phyloP scores from a whole-genome alignment of 2,888 invertebrate species.

The Spisula subtruncata region DNA sequence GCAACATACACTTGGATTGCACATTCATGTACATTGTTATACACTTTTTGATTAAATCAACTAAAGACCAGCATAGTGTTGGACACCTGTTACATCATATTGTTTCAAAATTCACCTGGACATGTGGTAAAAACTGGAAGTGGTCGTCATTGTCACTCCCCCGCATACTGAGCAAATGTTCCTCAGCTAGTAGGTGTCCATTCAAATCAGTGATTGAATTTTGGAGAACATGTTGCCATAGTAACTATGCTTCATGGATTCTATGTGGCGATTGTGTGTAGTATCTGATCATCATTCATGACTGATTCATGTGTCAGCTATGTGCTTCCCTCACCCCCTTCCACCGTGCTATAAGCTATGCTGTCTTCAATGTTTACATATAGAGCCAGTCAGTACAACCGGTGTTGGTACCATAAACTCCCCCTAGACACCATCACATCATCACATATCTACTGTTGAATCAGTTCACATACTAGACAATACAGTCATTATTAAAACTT shows the following conservation, averaged over 20 bases:
- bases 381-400: neutral
- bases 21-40: neutral
- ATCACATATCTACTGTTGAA: neutral
- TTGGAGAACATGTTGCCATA: neutral
- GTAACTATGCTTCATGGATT: neutral
- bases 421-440: neutral
- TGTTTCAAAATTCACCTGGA: neutral
- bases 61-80: neutral
- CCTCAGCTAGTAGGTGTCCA: neutral
- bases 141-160: neutral
- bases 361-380: neutral
- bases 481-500: slow-evolving; percentile 15
- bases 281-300: too few relatives aligned
- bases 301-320: neutral
- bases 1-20: neutral
- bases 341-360: neutral
- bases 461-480: neutral
- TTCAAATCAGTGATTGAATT: neutral
- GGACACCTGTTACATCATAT: neutral
- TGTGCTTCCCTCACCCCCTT: neutral
- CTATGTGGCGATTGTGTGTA: neutral
- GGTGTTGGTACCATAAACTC: neutral
- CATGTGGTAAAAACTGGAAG: too few relatives aligned
- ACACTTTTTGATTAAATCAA: slow-evolving; percentile 15
- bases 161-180: neutral